phyloP scores from a whole-genome alignment of 2,888 invertebrate genomes.

The Barypeithes pellucidus region DNA sequence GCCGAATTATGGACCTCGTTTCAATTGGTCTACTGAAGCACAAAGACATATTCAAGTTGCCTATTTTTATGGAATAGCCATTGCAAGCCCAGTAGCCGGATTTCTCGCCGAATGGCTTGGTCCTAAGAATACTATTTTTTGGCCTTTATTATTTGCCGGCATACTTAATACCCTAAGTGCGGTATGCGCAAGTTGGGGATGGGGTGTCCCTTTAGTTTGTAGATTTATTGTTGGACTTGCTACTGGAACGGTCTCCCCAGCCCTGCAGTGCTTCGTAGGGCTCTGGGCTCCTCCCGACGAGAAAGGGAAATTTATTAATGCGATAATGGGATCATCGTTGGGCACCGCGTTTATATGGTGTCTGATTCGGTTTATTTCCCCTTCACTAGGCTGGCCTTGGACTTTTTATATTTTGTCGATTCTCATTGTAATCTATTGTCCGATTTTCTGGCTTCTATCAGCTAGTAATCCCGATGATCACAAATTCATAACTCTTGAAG shows the following conservation, averaged over 20 bases:
- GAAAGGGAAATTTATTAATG: constrained; percentile 46
- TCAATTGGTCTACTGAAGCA: constrained; percentile 28
- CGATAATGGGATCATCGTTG: constrained; percentile 34
- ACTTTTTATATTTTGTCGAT: constrained; percentile 41
- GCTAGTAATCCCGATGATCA: constrained; percentile 40
- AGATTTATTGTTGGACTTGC: constrained; percentile 42
- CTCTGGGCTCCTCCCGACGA: constrained; percentile 46
- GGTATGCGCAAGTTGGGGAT: constrained; percentile 37
- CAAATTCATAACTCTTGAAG: constrained; percentile 32
- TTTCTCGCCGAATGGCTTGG: constrained; percentile 40
- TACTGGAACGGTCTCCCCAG: constrained; percentile 38
- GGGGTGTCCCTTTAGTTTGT: constrained; percentile 30
- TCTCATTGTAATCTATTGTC: constrained; percentile 31
- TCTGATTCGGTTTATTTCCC: constrained; percentile 25
- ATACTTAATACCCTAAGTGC: constrained; percentile 29
- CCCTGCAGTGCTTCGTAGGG: constrained; percentile 36
- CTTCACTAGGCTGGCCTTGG: constrained; percentile 38
- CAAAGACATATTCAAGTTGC: constrained; percentile 35
- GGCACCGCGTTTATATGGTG: constrained; percentile 40
- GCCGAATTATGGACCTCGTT: constrained; percentile 29
- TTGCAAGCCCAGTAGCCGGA: constrained; percentile 39
- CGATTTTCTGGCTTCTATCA: constrained; percentile 34
- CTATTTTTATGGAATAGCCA: constrained; percentile 42
- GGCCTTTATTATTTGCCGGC: constrained; percentile 30
- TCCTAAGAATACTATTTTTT: constrained; percentile 41